A percentile compares a stretch with the other conserved stretches of the same genome.
Evolutionary conservation across 2,888 invertebrate genomes (phyloP).

Genomic region (Xestobium rufovillosum): DNA sequence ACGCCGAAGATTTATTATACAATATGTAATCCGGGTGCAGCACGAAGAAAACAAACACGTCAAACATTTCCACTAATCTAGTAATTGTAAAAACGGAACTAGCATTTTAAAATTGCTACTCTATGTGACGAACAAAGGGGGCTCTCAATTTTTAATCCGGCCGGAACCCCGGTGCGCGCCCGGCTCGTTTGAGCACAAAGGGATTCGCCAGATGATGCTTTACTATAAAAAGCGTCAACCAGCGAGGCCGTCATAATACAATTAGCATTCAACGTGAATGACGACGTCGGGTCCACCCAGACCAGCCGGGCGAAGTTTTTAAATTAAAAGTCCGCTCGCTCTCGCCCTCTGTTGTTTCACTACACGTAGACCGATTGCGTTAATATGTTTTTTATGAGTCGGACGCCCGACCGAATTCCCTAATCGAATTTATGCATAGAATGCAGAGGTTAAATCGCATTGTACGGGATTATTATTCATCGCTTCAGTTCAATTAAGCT

Average conservation of each 20-base stretch:
- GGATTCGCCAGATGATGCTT: conserved; percentile 36
- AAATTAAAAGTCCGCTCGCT: conserved; percentile 34
- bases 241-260: conserved; percentile 40
- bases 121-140: conserved; percentile 29
- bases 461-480: no score
- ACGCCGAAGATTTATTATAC: no score
- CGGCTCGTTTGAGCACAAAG: conserved; percentile 32
- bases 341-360: no score
- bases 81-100: conserved; percentile 27
- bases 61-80: no score
- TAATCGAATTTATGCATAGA: no score
- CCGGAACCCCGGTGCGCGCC: conserved; percentile 29
- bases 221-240: conserved; percentile 36
- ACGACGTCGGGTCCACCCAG: conserved; percentile 30
- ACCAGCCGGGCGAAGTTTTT: conserved; percentile 37
- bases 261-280: conserved; percentile 39
- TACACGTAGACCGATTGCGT: no score
- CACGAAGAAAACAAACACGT: no score
- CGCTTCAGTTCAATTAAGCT: no score
- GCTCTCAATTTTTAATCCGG: conserved; percentile 35
- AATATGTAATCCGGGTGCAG: no score
- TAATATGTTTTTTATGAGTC: no score
- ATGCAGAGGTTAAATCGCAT: no score
- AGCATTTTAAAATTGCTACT: conserved; percentile 26
- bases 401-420: no score